phyloP scores from a whole-genome alignment of 2,113 vertebrate genomes.

The Astur gentilis region DNA sequence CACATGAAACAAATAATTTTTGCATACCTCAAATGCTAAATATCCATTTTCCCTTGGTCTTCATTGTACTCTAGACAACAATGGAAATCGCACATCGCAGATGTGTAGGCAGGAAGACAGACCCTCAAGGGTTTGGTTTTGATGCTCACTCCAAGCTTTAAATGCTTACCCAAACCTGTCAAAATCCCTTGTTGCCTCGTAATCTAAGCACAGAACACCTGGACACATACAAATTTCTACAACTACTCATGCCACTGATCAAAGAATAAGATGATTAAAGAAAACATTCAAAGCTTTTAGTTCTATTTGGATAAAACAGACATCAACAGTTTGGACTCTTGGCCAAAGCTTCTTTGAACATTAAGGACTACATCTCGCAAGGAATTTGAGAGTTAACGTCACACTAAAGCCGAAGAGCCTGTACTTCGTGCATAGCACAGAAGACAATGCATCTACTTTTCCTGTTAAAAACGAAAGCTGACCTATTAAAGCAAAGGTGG shows the following conservation, averaged over 20 bases:
- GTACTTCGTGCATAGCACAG: not conserved
- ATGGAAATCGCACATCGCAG: not conserved
- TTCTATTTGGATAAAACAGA: not conserved
- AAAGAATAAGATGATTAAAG: conserved; percentile 6
- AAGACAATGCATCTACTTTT: not conserved
- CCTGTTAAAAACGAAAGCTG: not conserved
- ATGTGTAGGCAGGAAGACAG: not conserved
- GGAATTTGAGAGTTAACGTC: not conserved
- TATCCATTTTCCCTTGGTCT: not conserved
- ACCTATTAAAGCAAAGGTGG: not conserved
- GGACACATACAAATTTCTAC: not conserved
- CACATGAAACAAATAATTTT: not conserved
- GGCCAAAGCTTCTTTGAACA: not conserved
- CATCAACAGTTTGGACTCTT: not conserved
- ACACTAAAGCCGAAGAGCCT: not conserved
- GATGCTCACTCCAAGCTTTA: conserved; percentile 16
- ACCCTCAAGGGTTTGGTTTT: not conserved
- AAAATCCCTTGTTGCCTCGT: not conserved
- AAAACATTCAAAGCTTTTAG: conserved; percentile 2
- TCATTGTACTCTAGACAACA: not conserved
- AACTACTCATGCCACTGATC: not conserved
- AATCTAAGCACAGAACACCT: not conserved
- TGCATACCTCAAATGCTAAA: not conserved
- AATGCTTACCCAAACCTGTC: not conserved
- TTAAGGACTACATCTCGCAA: not conserved